These are phyloP conservation scores for Caiman crocodilus DNA, from an alignment of 2,797 vertebrate genomes.

Conservation along the genomic window DNA sequence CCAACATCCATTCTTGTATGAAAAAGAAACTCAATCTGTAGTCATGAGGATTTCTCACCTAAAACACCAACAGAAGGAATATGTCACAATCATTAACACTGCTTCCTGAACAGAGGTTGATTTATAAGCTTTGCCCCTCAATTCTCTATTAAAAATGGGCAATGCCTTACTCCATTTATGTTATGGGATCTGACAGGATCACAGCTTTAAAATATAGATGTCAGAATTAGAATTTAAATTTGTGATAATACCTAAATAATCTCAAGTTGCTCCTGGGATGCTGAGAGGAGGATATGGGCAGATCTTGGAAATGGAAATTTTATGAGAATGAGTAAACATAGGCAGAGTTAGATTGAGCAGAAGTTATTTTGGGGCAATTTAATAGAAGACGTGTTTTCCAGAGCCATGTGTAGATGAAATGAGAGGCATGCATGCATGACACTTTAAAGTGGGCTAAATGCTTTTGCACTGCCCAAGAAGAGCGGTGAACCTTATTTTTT, in stretches of 20 bases:
- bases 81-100: fast-evolving
- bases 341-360: fast-evolving
- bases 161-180: background rate
- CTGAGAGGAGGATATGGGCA: background rate
- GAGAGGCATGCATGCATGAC: no score
- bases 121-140: background rate
- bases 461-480: no score
- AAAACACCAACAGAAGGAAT: background rate
- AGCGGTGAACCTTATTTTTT: no score
- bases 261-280: background rate
- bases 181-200: background rate
- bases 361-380: background rate
- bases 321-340: fast-evolving
- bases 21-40: background rate
- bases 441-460: no score
- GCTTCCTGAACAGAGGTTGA: background rate
- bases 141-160: background rate
- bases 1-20: background rate
- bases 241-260: fast-evolving
- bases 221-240: background rate
- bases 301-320: no score
- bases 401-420: no score
- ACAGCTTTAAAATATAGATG: background rate
- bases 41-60: background rate
- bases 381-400: background rate